A percentile compares a stretch with the other conserved stretches of the same genome.
Evolutionary conservation across 2,113 vertebrate genomes (phyloP).

Genomic region (Callocephalon fimbriatum): DNA sequence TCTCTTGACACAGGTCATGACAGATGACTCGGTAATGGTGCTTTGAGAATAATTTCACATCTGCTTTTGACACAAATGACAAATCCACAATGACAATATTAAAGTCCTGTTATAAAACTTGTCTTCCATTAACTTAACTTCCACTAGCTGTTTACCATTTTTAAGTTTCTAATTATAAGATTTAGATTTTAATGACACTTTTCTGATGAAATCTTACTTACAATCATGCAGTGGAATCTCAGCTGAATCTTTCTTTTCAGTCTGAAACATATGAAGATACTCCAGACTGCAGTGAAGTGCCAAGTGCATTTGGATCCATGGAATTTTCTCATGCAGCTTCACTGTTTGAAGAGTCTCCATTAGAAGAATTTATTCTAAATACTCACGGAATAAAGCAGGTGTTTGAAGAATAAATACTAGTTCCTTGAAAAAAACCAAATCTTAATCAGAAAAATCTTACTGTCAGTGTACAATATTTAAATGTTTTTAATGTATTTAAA

Average conservation of each 20-base stretch:
- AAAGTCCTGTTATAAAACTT: background rate
- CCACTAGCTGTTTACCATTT: background rate
- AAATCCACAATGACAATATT: background rate
- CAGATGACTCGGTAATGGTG: background rate
- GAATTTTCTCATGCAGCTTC: slow-evolving; percentile 63
- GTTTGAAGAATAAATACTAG: background rate
- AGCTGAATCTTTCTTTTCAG: slow-evolving; percentile 49
- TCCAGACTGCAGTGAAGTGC: slow-evolving; percentile 12
- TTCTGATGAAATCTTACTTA: background rate
- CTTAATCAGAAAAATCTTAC: background rate
- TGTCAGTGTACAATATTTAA: background rate
- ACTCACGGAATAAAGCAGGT: slow-evolving; percentile 38
- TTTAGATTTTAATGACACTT: background rate
- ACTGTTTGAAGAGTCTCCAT: slow-evolving; percentile 50
- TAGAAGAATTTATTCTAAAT: slow-evolving; percentile 5
- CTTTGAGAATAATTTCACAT: background rate
- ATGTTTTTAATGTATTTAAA: background rate
- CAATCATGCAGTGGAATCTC: background rate
- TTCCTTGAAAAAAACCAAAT: background rate
- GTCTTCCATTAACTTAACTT: background rate
- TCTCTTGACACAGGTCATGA: background rate
- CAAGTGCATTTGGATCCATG: slow-evolving; percentile 62
- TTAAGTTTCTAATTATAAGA: background rate
- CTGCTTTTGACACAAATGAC: background rate
- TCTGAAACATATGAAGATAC: slow-evolving; percentile 69